Conservation (phyloP, 2,888 invertebrate genomes). For the Ectemnius continuus region DNA sequence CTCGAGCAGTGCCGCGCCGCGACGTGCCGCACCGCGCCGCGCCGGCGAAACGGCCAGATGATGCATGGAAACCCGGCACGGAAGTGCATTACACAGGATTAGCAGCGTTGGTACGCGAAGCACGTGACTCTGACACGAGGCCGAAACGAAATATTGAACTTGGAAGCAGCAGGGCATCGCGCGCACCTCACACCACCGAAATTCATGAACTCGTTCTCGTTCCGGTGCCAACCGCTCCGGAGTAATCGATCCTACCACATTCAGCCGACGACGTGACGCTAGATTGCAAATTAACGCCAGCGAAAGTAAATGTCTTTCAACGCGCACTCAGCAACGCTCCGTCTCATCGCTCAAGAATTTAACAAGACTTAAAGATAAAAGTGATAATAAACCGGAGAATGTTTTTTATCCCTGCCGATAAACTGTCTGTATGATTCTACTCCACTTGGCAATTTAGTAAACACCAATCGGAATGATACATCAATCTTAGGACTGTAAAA, state of each 20-base stretch:
- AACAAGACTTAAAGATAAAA: too few relatives aligned
- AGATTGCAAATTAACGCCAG: not conserved
- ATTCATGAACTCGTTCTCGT: slow-evolving; percentile 27
- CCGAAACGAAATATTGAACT: slow-evolving; percentile 30
- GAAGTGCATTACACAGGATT: slow-evolving; percentile 21
- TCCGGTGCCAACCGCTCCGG: not conserved
- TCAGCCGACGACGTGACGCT: not conserved
- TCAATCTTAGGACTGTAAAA: too few relatives aligned
- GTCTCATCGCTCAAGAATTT: too few relatives aligned
- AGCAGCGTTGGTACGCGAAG: slow-evolving; percentile 21
- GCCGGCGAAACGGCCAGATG: not conserved
- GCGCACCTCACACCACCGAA: slow-evolving; percentile 6
- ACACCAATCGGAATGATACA: too few relatives aligned
- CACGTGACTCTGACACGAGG: slow-evolving; percentile 18
- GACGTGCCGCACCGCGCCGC: too few relatives aligned
- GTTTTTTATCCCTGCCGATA: too few relatives aligned
- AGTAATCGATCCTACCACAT: slow-evolving; percentile 20
- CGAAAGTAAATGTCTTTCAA: too few relatives aligned
- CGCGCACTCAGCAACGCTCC: too few relatives aligned
- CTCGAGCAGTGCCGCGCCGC: not conserved
- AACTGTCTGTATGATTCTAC: too few relatives aligned
- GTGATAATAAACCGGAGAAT: too few relatives aligned
- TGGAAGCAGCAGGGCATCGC: not conserved
- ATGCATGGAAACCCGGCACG: slow-evolving; percentile 13
- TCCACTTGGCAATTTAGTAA: too few relatives aligned